Conservation (phyloP, 2,888 invertebrate genomes). For the Callosobruchus maculatus region DNA sequence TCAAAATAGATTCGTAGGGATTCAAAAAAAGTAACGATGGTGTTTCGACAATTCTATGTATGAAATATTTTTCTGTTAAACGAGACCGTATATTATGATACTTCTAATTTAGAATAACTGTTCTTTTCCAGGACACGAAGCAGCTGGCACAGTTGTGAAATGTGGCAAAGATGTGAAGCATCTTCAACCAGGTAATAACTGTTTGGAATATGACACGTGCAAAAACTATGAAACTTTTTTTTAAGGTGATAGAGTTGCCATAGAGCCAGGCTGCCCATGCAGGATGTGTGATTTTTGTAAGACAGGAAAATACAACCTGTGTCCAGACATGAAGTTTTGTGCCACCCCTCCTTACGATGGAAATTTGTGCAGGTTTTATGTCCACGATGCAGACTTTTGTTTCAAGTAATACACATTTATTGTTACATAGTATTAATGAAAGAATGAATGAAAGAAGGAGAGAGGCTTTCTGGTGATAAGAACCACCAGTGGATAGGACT, state of each 20-base stretch:
- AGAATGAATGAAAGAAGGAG: too few relatives aligned
- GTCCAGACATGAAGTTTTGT: slow-evolving; percentile 81
- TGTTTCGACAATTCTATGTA: too few relatives aligned
- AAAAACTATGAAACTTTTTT: slow-evolving; percentile 25
- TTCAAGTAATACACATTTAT: slow-evolving; percentile 52
- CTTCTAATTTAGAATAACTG: too few relatives aligned
- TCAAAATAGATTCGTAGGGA: too few relatives aligned
- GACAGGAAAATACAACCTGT: slow-evolving; percentile 85
- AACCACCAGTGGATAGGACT: too few relatives aligned
- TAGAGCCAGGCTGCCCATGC: slow-evolving; percentile 91
- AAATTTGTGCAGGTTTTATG: slow-evolving; percentile 79
- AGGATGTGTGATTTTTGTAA: slow-evolving; percentile 81
- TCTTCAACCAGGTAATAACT: slow-evolving; percentile 54
- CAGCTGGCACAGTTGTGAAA: slow-evolving; percentile 74
- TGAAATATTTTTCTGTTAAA: too few relatives aligned
- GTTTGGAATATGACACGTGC: background rate
- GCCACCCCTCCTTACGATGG: slow-evolving; percentile 93
- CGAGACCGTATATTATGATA: too few relatives aligned
- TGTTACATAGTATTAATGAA: too few relatives aligned
- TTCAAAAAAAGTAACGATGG: too few relatives aligned
- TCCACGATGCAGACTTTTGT: slow-evolving; percentile 86
- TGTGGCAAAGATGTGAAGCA: slow-evolving; percentile 66
- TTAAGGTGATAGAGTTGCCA: slow-evolving; percentile 84
- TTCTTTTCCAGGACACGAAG: slow-evolving; percentile 71
- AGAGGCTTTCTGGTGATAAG: too few relatives aligned